Evolutionary conservation across 1,140 invertebrate genomes (phyloP), one percentile per base, ranked within the genome.

Genomic region (Habropoda laboriosa): DNA sequence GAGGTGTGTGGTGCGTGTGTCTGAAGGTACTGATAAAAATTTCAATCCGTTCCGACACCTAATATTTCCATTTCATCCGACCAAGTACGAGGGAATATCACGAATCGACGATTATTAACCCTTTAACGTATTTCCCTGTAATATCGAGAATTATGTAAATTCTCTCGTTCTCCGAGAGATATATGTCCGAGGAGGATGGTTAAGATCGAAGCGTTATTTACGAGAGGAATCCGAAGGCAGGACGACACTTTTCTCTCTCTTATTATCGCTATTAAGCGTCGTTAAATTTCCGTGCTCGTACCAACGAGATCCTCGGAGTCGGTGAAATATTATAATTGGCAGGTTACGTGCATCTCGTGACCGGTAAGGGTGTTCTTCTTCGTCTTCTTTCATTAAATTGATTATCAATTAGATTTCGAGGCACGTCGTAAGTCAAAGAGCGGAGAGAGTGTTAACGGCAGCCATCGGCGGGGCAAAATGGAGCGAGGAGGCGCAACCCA

Each of bases 401-500:
- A 63, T 24, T 1, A 8, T 13, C 18, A 18, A 16, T 55, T n/a
- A 24, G 21, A 30, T 49, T 51, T 67, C 13, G 21, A n/a, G 45
- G 8, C 2, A 16, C 12, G 38, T 18, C 21, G 7, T 8, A 2
- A 27, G 38, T 64, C 32, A 24, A 6, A 21, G 16, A 38, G n/a
- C 16, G 24, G 42, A 64, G 18, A 66, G 60, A 75, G 73, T 75
- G 73, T 32, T 75, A 67, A 75, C 64, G 74, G 38, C 51, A 70
- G 51, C 45, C 58, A 60, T 47, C 66, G 42, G 47, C 21, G 13
- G 18, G 10, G 30, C 27, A 24, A 38, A 68, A 18, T 38, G 60
- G 72, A 68, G n/a, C n/a, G n/a, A 85, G 79, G 61, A 72, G 53
- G 82, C 72, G 57, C 82, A 78, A 85, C 72, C 79, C 73, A 84